These are phyloP conservation scores for Heliconius aoede DNA, from an alignment of 2,888 invertebrate genomes.

Conservation along the genomic window DNA sequence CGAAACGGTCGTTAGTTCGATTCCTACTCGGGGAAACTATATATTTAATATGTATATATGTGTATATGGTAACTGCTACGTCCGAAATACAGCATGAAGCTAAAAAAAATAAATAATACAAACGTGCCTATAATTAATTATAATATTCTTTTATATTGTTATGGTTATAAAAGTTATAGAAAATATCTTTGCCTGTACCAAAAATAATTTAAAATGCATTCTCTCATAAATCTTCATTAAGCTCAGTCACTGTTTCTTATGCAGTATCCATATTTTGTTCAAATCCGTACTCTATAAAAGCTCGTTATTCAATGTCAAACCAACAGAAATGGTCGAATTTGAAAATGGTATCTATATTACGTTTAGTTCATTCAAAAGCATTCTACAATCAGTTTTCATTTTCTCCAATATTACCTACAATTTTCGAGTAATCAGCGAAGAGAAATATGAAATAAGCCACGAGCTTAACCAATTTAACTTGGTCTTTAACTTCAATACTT, in stretches of 20 bases:
- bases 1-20: too few species aligned
- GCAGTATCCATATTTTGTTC: slow-evolving; percentile 49
- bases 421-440: slow-evolving; percentile 59
- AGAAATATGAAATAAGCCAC: slow-evolving; percentile 66
- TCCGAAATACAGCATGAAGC: too few species aligned
- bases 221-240: slow-evolving; percentile 52
- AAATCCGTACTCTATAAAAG: slow-evolving; percentile 30
- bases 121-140: too few species aligned
- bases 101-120: too few species aligned
- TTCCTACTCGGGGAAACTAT: too few species aligned
- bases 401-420: slow-evolving; percentile 60
- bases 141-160: not conserved
- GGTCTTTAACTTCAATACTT: slow-evolving; percentile 48
- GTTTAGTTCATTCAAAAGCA: slow-evolving; percentile 44
- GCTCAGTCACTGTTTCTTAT: slow-evolving; percentile 48
- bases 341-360: slow-evolving; percentile 40
- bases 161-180: not conserved
- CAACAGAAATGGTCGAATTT: slow-evolving; percentile 28
- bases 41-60: too few species aligned
- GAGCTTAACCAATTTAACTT: slow-evolving; percentile 54
- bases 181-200: not conserved
- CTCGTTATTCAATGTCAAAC: slow-evolving; percentile 38
- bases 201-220: slow-evolving; percentile 3
- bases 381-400: slow-evolving; percentile 59
- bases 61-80: not conserved